phyloP scores from a whole-genome alignment of 1,140 invertebrate species.

The Chymomyza costata region DNA sequence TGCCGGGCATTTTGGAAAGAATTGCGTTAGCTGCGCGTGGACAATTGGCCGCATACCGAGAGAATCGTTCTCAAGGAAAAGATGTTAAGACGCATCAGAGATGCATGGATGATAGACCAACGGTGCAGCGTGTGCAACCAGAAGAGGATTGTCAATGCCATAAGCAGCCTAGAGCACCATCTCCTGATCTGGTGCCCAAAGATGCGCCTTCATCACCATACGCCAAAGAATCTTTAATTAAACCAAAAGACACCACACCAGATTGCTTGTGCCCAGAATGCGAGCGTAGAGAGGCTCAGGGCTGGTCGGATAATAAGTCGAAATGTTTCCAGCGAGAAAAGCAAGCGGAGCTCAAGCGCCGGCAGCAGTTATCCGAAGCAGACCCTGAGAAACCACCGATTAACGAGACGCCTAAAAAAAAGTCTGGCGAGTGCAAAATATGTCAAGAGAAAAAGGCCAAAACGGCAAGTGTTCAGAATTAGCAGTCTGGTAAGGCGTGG shows the following conservation, averaged over 20 bases:
- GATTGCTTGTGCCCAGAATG: conserved; percentile 33
- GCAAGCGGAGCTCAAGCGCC: no score
- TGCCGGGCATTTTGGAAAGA: conserved; percentile 14
- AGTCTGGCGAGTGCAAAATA: conserved; percentile 18
- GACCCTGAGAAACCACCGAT: not conserved
- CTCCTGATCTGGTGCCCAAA: conserved; percentile 17
- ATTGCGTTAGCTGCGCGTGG: not conserved
- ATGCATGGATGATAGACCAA: conserved; percentile 35
- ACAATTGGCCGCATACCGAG: conserved; percentile 7
- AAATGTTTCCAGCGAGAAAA: conserved; percentile 24
- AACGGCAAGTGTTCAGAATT: not conserved
- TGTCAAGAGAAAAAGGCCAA: not conserved
- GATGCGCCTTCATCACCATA: conserved; percentile 3
- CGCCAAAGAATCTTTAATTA: not conserved
- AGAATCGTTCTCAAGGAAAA: not conserved
- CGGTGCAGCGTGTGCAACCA: conserved; percentile 14
- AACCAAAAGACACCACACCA: not conserved
- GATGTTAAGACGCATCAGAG: conserved; percentile 8
- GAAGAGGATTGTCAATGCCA: not conserved
- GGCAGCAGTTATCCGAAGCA: not conserved
- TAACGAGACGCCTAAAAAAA: not conserved
- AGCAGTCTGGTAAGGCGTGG: no score
- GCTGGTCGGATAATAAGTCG: conserved; percentile 34
- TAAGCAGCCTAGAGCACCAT: not conserved
- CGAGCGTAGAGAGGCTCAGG: conserved; percentile 17